Evolutionary conservation across 2,888 invertebrate species (phyloP), one percentile per base, ranked within the genome.

Genomic region (Augiades crinisus): DNA sequence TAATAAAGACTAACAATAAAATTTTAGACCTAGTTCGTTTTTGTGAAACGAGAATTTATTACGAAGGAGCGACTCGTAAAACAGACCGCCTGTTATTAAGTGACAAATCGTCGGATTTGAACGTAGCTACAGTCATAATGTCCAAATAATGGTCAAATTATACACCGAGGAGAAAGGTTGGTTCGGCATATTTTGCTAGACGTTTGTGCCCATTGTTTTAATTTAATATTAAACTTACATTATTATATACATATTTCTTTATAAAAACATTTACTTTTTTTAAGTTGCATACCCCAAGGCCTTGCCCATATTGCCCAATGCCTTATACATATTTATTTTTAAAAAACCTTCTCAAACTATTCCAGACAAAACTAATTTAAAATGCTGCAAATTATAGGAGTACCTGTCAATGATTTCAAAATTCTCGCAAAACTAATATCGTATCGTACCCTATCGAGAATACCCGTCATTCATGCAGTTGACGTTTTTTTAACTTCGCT

Each of bases 51-150:
- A 68, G 65, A 75, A 80, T 81, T 79, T 81, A 79, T 78, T 72
- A 72, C 62, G 58, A 59, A 66, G 66, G 67, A 69, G 65, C 61
- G 59, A 63, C 64, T 81, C 78, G 74, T 82, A 78, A 82, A 79
- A 74, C 73, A 75, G 68, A 74, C 72, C 71, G 69, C 68, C 67
- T 72, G 76, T 82, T 78, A 81, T 79, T 78, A 76, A 75, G 78
- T 83, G 81, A 82, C 78, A 82, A 82, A 79, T 79, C 65, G 75
- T 72, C 60, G 72, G 72, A 70, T 77, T 76, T 75, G 69, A 73
- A 65, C 70, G 67, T 70, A 65, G 67, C 68, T 69, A 67, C 65
- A 72, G 72, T 75, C 77, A 75, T 82, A 81, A 82, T 77, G 69
- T 72, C 63, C 66, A 62, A 69, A 67, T 78, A 77, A 81, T 78